These are phyloP conservation scores for Ptiloglossa arizonensis DNA, from an alignment of 1,140 invertebrate genomes.

Conservation along the genomic window DNA sequence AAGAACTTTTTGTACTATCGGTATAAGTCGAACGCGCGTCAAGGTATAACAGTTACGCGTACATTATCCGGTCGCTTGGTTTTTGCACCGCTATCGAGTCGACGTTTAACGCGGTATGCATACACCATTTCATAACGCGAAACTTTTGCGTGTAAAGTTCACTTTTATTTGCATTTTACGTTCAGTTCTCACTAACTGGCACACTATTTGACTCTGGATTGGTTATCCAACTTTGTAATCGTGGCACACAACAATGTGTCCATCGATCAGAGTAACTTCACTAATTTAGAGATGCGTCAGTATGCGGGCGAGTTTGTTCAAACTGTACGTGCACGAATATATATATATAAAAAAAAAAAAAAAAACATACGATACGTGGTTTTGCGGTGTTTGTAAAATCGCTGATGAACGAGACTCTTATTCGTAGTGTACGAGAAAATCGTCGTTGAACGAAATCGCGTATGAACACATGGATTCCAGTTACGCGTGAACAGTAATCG, in stretches of 20 bases:
- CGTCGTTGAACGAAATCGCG: slow-evolving; percentile 50
- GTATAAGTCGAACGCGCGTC: slow-evolving; percentile 1
- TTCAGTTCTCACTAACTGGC: background rate
- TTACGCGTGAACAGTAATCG: slow-evolving; percentile 80
- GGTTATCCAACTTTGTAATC: background rate
- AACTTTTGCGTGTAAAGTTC: background rate
- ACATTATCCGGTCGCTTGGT: background rate
- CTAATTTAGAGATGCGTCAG: background rate
- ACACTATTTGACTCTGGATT: background rate
- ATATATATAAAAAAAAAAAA: too few relatives aligned
- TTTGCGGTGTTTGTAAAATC: background rate
- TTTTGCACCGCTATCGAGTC: slow-evolving; percentile 2
- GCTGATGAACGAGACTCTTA: background rate
- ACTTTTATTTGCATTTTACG: slow-evolving; percentile 33
- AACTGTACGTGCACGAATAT: background rate
- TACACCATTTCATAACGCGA: slow-evolving; percentile 44
- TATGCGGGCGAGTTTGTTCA: background rate
- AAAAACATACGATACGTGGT: background rate
- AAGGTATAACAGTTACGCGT: slow-evolving; percentile 21
- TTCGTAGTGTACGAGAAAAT: background rate
- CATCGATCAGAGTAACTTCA: background rate
- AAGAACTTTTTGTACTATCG: slow-evolving; percentile 50
- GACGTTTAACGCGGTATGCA: slow-evolving; percentile 31
- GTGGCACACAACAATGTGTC: background rate
- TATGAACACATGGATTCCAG: slow-evolving; percentile 59